Percentiles rank a stretch among this genome's conserved stretches.
These are phyloP conservation scores for Heliconius eleuchia DNA, from an alignment of 1,140 invertebrate species.

Conservation along the genomic window DNA sequence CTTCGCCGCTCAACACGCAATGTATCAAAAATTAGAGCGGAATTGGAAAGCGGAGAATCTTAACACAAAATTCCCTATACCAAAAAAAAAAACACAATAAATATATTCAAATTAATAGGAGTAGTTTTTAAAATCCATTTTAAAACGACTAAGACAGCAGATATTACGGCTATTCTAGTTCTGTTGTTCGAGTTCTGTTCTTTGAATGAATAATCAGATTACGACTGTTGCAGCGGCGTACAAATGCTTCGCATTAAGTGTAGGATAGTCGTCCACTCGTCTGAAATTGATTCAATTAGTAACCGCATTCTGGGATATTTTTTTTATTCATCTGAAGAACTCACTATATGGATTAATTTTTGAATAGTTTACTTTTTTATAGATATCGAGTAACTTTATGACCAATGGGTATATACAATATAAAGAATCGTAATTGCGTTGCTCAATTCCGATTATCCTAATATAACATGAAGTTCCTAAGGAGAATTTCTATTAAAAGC, in stretches of 20 bases:
- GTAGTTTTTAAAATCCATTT: constrained; percentile 34
- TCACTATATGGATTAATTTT: neutral
- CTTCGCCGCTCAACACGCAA: too few relatives aligned
- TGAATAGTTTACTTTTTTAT: neutral
- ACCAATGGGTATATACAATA: too few relatives aligned
- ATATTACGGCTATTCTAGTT: constrained; percentile 31
- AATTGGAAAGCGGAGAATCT: too few relatives aligned
- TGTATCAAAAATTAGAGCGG: too few relatives aligned
- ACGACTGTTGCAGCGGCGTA: constrained; percentile 46
- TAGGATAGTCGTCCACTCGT: constrained; percentile 62
- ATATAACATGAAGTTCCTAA: too few relatives aligned
- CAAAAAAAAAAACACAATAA: neutral
- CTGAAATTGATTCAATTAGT: constrained; percentile 52
- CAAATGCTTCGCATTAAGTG: constrained; percentile 59
- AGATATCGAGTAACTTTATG: neutral
- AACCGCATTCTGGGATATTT: constrained; percentile 21
- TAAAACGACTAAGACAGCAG: constrained; percentile 33
- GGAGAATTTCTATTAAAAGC: too few relatives aligned
- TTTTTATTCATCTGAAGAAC: constrained; percentile 13
- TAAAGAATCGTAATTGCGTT: too few relatives aligned
- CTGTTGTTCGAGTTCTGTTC: constrained; percentile 43
- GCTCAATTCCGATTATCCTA: too few relatives aligned
- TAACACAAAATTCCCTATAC: too few relatives aligned
- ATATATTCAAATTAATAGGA: constrained; percentile 5
- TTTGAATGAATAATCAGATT: constrained; percentile 52